Percentiles rank a stretch among this genome's conserved stretches.
Evolutionary conservation across 2,888 invertebrate genomes (phyloP).

Genomic region (Eurois occulta): DNA sequence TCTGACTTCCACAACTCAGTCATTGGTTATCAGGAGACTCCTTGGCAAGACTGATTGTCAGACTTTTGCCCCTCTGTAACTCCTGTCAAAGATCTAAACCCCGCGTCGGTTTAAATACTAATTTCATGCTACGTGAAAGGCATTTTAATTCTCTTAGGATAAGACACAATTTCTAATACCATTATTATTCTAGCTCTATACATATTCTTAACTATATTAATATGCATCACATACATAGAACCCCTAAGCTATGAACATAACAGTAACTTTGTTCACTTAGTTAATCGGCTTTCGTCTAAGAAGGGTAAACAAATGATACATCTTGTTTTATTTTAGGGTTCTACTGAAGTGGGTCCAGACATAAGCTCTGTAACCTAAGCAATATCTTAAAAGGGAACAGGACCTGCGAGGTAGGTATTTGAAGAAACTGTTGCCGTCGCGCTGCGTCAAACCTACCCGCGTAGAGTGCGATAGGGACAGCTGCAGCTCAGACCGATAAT

Average conservation of each 20-base stretch:
- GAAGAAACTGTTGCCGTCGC: too few relatives aligned
- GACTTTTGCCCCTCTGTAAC: not conserved
- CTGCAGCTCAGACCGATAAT: too few relatives aligned
- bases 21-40: too few relatives aligned
- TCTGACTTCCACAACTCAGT: too few relatives aligned
- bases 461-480: too few relatives aligned
- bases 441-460: too few relatives aligned
- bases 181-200: not conserved
- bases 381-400: not conserved
- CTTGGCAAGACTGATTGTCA: too few relatives aligned
- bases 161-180: not conserved
- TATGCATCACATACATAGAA: constrained; percentile 8
- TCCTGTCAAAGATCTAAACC: not conserved
- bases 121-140: not conserved
- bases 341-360: constrained; percentile 1
- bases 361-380: not conserved
- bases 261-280: constrained; percentile 36
- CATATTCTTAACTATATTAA: not conserved
- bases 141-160: too few relatives aligned
- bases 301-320: constrained; percentile 39
- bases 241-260: constrained; percentile 35
- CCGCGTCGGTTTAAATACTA: not conserved
- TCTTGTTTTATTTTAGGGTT: constrained; percentile 43
- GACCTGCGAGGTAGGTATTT: too few relatives aligned
- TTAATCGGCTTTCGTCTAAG: constrained; percentile 42